Evolutionary conservation across 2,113 vertebrate species (phyloP).

Genomic region (Eurypyga helias): DNA sequence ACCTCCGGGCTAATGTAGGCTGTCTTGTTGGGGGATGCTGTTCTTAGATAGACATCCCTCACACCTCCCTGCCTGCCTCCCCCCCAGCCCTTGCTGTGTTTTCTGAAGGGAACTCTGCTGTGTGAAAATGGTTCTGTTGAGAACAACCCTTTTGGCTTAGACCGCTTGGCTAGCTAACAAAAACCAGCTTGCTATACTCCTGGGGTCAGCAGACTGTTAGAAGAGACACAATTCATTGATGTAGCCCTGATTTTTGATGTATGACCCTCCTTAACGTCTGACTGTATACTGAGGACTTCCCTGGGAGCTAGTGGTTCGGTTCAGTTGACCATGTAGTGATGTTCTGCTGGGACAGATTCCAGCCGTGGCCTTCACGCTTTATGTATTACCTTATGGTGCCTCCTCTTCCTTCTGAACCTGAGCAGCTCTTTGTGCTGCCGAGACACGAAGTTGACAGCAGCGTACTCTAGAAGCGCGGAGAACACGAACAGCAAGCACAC

Average conservation of each 20-base stretch:
- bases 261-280: neutral
- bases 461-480: constrained; percentile 95
- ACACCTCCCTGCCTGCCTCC: neutral
- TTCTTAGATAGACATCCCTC: neutral
- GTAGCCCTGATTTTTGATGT: neutral
- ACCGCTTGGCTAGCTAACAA: neutral
- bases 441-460: constrained; percentile 97
- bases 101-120: neutral
- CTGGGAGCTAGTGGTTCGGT: neutral
- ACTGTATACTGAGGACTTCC: neutral
- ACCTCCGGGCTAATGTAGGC: neutral
- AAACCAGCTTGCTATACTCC: neutral
- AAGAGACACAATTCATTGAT: neutral
- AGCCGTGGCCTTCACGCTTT: neutral
- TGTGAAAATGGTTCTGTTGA: neutral
- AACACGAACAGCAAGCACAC: constrained; percentile 98
- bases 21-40: neutral
- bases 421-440: constrained; percentile 99
- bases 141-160: neutral
- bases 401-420: constrained; percentile 93
- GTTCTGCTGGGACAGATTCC: neutral
- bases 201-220: neutral
- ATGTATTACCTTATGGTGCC: constrained; percentile 92
- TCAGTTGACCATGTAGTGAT: neutral
- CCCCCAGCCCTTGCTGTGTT: neutral